Conservation (phyloP, 2,797 vertebrate genomes). For the Tenualosa ilisha region DNA sequence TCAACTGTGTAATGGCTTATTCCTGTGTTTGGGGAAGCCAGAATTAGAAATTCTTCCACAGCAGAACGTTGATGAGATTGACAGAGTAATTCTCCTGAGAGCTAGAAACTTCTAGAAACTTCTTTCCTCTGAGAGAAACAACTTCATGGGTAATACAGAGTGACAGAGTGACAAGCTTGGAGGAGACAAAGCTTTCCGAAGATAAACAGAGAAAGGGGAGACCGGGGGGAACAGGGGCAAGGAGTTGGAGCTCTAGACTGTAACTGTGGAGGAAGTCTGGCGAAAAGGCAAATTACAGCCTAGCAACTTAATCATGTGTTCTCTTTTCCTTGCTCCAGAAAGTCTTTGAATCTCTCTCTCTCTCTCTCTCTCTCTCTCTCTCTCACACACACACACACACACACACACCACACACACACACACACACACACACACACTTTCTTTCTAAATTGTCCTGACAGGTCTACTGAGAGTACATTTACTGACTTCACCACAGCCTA, state of each 20-base stretch:
- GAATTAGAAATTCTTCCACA: constrained; percentile 1
- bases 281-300: constrained; percentile 21
- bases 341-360: constrained; percentile 12
- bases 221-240: background rate
- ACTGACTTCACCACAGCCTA: constrained; percentile 18
- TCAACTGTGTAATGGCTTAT: constrained; percentile 6
- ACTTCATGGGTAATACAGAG: background rate
- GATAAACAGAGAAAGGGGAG: background rate
- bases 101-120: background rate
- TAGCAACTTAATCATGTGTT: constrained; percentile 17
- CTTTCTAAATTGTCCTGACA: background rate
- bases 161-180: background rate
- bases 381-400: background rate
- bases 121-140: background rate
- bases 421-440: background rate
- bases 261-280: constrained; percentile 15
- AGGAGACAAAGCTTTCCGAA: background rate
- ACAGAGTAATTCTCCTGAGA: background rate
- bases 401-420: background rate
- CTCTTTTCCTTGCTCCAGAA: constrained; percentile 6
- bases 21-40: background rate
- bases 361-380: constrained; percentile 6
- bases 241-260: background rate
- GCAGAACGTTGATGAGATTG: background rate
- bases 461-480: constrained; percentile 3